Base-by-base conservation (phyloP, 2,888 invertebrate genomes). In the Balanococcus diminutus region DNA sequence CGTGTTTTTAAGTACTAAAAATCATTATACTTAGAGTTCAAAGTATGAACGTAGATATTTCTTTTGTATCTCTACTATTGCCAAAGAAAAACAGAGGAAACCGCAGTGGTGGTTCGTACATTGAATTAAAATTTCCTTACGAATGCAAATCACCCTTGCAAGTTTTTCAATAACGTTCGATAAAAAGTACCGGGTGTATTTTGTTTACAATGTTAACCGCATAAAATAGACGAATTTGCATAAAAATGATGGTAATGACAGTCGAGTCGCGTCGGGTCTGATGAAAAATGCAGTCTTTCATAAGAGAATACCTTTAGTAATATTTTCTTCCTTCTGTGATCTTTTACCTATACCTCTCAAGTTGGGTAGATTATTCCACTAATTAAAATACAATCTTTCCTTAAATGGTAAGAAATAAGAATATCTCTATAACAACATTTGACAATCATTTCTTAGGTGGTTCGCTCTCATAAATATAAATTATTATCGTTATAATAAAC, bases 381-480 rank as follows among this genome's bases (percentile, higher is more conserved):
- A 28, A 67, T 67, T 67, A 67, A 67, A 67, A 28, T 28, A 14
- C 67, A 67, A 11, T 31, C 28, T 67, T 16, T 28, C 28, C 28
- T 67, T 19, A 3, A 5, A 5, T 51, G 51, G 42, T 51, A 42
- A 9, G 14, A 3, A 36, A 5, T 36, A 8, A 6, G 19, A 51
- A 14, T 51, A 14, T 19, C 4, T 51, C 11, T 51, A n/a, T 51
- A 22, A 11, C 14, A 11, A 67, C 25, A 28, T 16, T 14, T 67
- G 31, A 67, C 28, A 67, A 67, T 11, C 16, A 28, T 67, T 9
- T 28, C 16, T 67, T 31, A 67, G 67, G 28, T 28, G 31, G n/a
- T 67, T 67, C 31, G 14, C 28, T 25, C 67, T 67, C 67, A 67
- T 67, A 67, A 67, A 67, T 67, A 67, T 67, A 67, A 67, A 67